Evolutionary conservation across 2,113 vertebrate genomes (phyloP).

Genomic region (Cyprinus carpio): DNA sequence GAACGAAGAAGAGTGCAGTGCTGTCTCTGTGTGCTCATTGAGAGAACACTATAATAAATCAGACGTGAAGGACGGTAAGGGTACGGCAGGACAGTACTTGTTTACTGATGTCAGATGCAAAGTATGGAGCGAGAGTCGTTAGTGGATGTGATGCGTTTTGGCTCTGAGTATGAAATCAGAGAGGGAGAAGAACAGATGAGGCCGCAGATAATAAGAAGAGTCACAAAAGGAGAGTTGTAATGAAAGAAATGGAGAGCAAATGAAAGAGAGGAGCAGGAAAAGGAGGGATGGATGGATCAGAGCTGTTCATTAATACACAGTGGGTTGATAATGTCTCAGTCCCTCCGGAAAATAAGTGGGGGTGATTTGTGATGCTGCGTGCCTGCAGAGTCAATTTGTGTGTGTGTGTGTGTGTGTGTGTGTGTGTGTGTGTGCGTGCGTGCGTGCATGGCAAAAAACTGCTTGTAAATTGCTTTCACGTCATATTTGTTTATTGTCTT

Average conservation of each 20-base stretch:
- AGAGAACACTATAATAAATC: background rate
- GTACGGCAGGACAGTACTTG: slow-evolving; percentile 1
- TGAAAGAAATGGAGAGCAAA: background rate
- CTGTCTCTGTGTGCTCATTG: background rate
- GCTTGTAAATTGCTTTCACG: background rate
- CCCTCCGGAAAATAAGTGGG: slow-evolving; percentile 25
- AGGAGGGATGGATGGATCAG: background rate
- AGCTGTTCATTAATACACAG: background rate
- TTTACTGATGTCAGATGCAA: slow-evolving; percentile 34
- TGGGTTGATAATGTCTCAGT: slow-evolving; percentile 22
- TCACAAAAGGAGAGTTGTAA: background rate
- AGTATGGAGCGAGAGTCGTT: background rate
- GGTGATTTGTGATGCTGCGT: slow-evolving; percentile 16
- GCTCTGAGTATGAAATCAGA: background rate
- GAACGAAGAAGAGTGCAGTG: background rate
- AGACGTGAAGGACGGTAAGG: slow-evolving; percentile 8
- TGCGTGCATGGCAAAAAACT: background rate
- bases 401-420: no score
- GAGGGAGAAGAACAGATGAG: slow-evolving; percentile 20
- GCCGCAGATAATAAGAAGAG: background rate
- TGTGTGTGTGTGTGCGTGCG: background rate
- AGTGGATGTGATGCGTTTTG: slow-evolving; percentile 5
- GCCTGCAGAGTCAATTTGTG: slow-evolving; percentile 33
- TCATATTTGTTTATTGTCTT: slow-evolving; percentile 15
- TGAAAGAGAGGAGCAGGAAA: background rate